Evolutionary conservation across 1,140 invertebrate species (phyloP).

Genomic region (Drosophila ohnishii): DNA sequence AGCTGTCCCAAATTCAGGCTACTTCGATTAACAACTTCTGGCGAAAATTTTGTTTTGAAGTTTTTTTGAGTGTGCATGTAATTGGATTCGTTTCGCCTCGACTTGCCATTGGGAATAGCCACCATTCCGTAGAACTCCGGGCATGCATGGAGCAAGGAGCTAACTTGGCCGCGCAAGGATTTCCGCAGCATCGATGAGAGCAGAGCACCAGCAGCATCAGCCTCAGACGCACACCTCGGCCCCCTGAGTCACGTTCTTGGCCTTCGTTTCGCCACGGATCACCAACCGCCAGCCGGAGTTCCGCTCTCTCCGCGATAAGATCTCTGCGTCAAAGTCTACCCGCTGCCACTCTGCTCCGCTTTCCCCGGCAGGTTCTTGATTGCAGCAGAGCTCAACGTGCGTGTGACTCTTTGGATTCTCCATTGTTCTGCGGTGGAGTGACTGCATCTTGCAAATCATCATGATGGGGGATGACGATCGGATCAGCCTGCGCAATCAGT

Average conservation of each 20-base stretch:
- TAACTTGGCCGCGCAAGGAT: conserved; percentile 17
- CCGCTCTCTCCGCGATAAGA: conserved; percentile 5
- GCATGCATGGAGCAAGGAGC: conserved; percentile 14
- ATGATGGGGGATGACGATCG: conserved; percentile 50
- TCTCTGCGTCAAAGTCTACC: not conserved
- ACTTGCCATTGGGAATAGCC: not conserved
- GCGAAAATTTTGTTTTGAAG: conserved; percentile 38
- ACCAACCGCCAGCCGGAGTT: not conserved
- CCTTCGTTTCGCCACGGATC: conserved; percentile 24
- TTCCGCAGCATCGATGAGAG: conserved; percentile 35
- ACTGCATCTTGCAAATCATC: conserved; percentile 27
- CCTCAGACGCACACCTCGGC: conserved; percentile 8
- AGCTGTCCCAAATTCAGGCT: conserved; percentile 30
- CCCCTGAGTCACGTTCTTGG: conserved; percentile 38
- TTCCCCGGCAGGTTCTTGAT: conserved; percentile 2
- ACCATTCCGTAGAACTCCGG: not conserved
- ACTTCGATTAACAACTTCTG: conserved; percentile 43
- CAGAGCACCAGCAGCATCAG: conserved; percentile 3
- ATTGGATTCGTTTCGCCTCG: not conserved
- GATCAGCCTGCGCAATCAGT: conserved; percentile 41
- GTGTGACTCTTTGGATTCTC: conserved; percentile 4
- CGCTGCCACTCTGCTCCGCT: not conserved
- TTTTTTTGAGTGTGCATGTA: conserved; percentile 18
- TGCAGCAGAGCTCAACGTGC: conserved; percentile 7
- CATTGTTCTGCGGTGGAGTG: conserved; percentile 28